These are phyloP conservation scores for Xenopus tropicalis DNA, from an alignment of 2,113 vertebrate species.

Conservation along the genomic window DNA sequence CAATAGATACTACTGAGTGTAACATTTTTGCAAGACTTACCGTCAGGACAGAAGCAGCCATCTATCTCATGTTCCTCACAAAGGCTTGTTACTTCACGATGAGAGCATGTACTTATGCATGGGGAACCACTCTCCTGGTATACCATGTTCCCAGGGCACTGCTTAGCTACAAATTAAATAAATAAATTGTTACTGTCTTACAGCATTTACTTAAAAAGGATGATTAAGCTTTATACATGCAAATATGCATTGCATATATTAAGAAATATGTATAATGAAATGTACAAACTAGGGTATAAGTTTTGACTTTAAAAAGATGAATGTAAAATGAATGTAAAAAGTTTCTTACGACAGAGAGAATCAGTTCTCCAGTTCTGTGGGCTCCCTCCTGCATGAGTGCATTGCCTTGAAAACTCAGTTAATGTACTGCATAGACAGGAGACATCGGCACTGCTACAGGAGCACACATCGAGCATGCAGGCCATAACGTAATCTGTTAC, in stretches of 20 bases:
- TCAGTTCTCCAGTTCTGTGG: constrained; percentile 66
- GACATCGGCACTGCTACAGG: too few relatives aligned
- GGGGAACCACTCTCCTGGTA: constrained; percentile 82
- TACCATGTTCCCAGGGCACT: constrained; percentile 54
- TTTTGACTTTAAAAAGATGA: constrained; percentile 49
- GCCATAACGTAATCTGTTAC: constrained; percentile 74
- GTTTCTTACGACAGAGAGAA: constrained; percentile 27
- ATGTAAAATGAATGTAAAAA: constrained; percentile 51
- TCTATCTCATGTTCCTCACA: constrained; percentile 91
- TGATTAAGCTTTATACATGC: too few relatives aligned
- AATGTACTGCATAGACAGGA: constrained; percentile 66
- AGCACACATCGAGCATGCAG: constrained; percentile 72
- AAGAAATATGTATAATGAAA: too few relatives aligned
- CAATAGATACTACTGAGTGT: too few relatives aligned
- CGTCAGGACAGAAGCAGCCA: constrained; percentile 91
- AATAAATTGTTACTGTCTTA: too few relatives aligned
- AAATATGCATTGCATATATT: too few relatives aligned
- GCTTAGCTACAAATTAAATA: constrained; percentile 64
- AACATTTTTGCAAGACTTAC: constrained; percentile 54
- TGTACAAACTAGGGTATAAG: accelerated
- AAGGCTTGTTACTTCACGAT: constrained; percentile 73
- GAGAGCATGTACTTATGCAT: constrained; percentile 85
- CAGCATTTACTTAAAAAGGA: too few relatives aligned
- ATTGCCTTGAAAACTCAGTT: constrained; percentile 70
- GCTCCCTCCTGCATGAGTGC: constrained; percentile 66